Percentiles rank a stretch among this genome's conserved stretches.
Evolutionary conservation across 2,888 invertebrate genomes (phyloP).

Genomic region (Mamestra brassicae): DNA sequence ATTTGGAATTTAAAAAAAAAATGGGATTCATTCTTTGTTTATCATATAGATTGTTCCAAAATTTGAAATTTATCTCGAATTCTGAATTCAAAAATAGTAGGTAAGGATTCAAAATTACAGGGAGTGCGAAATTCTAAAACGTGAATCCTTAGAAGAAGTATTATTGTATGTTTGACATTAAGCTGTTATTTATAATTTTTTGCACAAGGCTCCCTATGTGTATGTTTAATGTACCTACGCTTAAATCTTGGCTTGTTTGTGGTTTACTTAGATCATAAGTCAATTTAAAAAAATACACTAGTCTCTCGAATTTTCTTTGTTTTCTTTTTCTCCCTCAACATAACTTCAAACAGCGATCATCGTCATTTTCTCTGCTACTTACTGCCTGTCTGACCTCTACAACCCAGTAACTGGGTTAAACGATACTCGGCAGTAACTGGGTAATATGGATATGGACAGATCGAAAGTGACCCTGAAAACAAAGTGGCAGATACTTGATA

Average conservation of each 20-base stretch:
- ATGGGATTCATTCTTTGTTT: background rate
- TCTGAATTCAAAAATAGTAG: background rate
- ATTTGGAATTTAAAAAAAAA: background rate
- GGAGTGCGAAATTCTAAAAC: conserved; percentile 48
- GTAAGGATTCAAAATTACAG: conserved; percentile 31
- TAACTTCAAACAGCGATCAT: background rate
- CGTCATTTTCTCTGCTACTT: too few relatives aligned
- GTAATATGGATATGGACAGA: too few relatives aligned
- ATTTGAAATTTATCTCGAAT: background rate
- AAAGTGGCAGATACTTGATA: background rate
- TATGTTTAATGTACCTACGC: conserved; percentile 61
- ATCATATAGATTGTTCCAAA: background rate
- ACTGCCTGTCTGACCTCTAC: too few relatives aligned
- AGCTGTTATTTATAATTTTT: conserved; percentile 61
- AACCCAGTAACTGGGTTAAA: too few relatives aligned
- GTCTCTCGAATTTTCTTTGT: conserved; percentile 65
- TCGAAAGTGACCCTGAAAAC: too few relatives aligned
- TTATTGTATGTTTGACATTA: conserved; percentile 57
- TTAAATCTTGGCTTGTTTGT: conserved; percentile 68
- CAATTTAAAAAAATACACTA: conserved; percentile 76
- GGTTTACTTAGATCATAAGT: conserved; percentile 68
- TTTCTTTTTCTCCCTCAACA: conserved; percentile 32
- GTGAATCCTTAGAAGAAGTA: conserved; percentile 45
- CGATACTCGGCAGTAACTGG: too few relatives aligned
- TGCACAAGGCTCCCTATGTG: conserved; percentile 69